phyloP scores from a whole-genome alignment of 2,888 invertebrate species.

The Tetranychus piercei region DNA sequence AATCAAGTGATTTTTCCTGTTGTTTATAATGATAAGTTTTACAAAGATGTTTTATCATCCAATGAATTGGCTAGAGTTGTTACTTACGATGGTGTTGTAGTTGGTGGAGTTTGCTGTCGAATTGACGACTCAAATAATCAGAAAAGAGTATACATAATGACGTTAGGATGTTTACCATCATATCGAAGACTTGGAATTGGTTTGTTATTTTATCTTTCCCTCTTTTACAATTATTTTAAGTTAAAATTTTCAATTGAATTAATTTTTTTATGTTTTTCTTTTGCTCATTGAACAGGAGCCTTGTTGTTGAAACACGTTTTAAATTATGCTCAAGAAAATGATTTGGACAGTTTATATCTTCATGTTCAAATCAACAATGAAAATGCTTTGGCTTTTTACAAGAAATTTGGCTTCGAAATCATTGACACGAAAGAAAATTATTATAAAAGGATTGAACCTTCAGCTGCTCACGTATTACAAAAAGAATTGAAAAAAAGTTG shows the following conservation, averaged over 20 bases:
- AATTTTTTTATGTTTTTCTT: not conserved
- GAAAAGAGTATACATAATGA: conserved; percentile 87
- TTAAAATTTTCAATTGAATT: not conserved
- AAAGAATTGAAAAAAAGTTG: conserved; percentile 46
- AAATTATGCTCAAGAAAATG: conserved; percentile 75
- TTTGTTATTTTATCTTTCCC: not conserved
- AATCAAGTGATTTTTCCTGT: conserved; percentile 97
- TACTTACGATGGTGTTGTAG: conserved; percentile 98
- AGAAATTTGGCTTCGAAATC: conserved; percentile 94
- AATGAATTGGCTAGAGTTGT: conserved; percentile 38
- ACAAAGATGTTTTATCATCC: conserved; percentile 86
- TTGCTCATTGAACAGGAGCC: conserved; percentile 39
- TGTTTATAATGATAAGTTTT: conserved; percentile 97
- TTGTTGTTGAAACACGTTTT: conserved; percentile 95
- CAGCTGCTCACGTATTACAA: conserved; percentile 90
- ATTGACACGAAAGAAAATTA: conserved; percentile 94
- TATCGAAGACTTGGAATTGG: conserved; percentile 64
- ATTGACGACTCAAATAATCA: conserved; percentile 73
- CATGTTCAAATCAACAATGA: conserved; percentile 97
- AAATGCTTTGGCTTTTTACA: conserved; percentile 93
- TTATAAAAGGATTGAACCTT: conserved; percentile 96
- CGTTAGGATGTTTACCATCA: conserved; percentile 87
- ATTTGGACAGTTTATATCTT: conserved; percentile 93
- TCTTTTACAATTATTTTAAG: conserved; percentile 13
- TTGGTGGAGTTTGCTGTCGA: conserved; percentile 96